A percentile compares a stretch with the other conserved stretches of the same genome.
Conservation (phyloP, 2,888 invertebrate species). For the Rhingia campestris region DNA sequence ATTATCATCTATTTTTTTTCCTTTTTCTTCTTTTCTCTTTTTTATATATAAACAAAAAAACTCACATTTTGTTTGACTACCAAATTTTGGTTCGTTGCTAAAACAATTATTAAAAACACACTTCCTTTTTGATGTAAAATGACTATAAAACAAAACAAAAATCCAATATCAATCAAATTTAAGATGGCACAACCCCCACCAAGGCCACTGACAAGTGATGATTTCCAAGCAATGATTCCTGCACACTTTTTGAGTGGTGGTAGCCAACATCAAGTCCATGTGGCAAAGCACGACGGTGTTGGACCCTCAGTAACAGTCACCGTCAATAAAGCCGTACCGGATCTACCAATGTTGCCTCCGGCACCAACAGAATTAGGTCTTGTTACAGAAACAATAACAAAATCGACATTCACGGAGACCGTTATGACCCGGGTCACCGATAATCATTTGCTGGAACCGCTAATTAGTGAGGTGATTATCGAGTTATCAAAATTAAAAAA, state of each 20-base stretch:
- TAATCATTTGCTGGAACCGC: slow-evolving; percentile 92
- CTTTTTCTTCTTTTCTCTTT: slow-evolving; percentile 74
- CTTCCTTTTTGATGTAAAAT: slow-evolving; percentile 69
- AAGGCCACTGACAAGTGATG: slow-evolving; percentile 95
- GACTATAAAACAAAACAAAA: slow-evolving; percentile 74
- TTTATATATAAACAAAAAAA: slow-evolving; percentile 50
- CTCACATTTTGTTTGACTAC: slow-evolving; percentile 66
- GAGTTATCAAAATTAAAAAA: slow-evolving; percentile 70
- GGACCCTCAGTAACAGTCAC: slow-evolving; percentile 90
- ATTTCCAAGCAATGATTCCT: slow-evolving; percentile 97
- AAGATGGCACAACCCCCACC: slow-evolving; percentile 82
- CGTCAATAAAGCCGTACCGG: slow-evolving; percentile 89
- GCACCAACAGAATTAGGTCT: slow-evolving; percentile 92
- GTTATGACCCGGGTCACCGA: slow-evolving; percentile 96
- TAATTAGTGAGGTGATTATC: slow-evolving; percentile 93
- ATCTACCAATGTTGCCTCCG: slow-evolving; percentile 90
- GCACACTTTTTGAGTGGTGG: slow-evolving; percentile 94
- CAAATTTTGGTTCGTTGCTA: slow-evolving; percentile 64
- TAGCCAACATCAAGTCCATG: slow-evolving; percentile 86
- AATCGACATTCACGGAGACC: slow-evolving; percentile 97
- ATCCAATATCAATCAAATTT: slow-evolving; percentile 74
- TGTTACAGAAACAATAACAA: slow-evolving; percentile 97
- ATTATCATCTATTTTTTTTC: slow-evolving; percentile 70
- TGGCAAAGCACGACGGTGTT: slow-evolving; percentile 82
- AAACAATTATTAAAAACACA: slow-evolving; percentile 71